Evolutionary conservation across 2,797 vertebrate genomes (phyloP), one percentile per base, ranked within the genome.

Genomic region (Apodemus agrarius): DNA sequence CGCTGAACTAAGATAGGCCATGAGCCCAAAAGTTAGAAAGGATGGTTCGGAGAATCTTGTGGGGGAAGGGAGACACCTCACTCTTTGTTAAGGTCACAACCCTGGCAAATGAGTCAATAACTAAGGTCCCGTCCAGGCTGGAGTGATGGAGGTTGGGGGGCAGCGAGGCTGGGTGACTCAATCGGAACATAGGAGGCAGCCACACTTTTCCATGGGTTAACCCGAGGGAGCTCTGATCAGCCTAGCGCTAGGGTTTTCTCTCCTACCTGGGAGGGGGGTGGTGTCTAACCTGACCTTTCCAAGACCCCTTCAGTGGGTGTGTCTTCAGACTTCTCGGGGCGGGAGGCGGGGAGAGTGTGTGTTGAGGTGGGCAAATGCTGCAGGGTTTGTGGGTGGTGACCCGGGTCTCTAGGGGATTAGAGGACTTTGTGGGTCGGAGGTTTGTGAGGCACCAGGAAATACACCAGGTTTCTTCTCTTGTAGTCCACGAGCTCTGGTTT

Each of bases 121-220:
- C 63, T 79, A 89, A 94, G 79, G 85, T 2, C 31, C 4, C 14
- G 43, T 69, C 61, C 80, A 80, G 65, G 59, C 93, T 81, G 86
- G 90, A 94, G 63, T 40, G 83, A 72, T 31, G 59, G 54, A 72
- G 65, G 29, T 0, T 95, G 49, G 74, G 75, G 75, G 83, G 46
- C 61, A 61, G 49, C 46, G 37, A 34, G 78, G 63, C 21, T 78
- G 63, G 46, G 83, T 12, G 49, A 86, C 54, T 95, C 82, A 81
- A 93, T 79, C 82, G 40, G 93, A 75, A 92, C 74, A 74, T 63
- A 14, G 78, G 84, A 92, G 74, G 57, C 57, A 74, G 84, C 7
- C 84, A 69, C 59, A 16, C 46, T 79, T 76, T 14, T 24, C 59
- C 46, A 10, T 52, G 29, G 16, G 74, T 49, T 11, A 34, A 76